Evolutionary conservation across 2,888 invertebrate species (phyloP), one percentile per base, ranked within the genome.

Genomic region (Nasonovia ribisnigri): DNA sequence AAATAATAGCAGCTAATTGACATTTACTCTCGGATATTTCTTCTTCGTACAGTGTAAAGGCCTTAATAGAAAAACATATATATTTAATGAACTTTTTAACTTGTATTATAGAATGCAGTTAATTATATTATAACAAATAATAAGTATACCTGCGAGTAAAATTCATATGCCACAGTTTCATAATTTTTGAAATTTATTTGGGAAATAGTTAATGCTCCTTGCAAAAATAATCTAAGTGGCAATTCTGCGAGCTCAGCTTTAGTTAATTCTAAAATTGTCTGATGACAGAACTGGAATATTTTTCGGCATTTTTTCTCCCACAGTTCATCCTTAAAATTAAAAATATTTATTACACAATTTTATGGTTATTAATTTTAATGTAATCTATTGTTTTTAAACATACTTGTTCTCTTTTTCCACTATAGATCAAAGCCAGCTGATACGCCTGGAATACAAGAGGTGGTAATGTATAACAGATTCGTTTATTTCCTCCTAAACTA

Each of bases 251-350:
- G 96, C 95, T 99, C 99, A 0, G 99, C 99, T 96, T 99, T 99
- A 92, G 99, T 98, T 91, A 99, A 96, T 94, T 98, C 98, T 48
- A 97, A 98, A 95, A 99, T 98, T 0, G 99, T 99, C 95, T 98
- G 98, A 96, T 99, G 99, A 95, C 99, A 99, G 96, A 99, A 99
- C 96, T 99, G 98, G 96, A 99, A 98, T 95, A 99, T 99, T 96
- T 99, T 99, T 96, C 98, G 98, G 95, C 99, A 99, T 95, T 99
- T 99, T 96, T 99, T 99, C 96, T 99, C 98, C 99, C 99, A 99
- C 96, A 99, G 98, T 93, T 98, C 98, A 95, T 99, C 99, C 97
- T 98, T 77, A 92, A 94, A 89, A 94, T 93, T 48, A 60, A n/a
- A 24, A 89, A 77, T 84, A 86, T 88, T 87, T 88, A 26, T 60